phyloP scores from a whole-genome alignment of 2,797 vertebrate species.

The Eupleurogrammus muticus region DNA sequence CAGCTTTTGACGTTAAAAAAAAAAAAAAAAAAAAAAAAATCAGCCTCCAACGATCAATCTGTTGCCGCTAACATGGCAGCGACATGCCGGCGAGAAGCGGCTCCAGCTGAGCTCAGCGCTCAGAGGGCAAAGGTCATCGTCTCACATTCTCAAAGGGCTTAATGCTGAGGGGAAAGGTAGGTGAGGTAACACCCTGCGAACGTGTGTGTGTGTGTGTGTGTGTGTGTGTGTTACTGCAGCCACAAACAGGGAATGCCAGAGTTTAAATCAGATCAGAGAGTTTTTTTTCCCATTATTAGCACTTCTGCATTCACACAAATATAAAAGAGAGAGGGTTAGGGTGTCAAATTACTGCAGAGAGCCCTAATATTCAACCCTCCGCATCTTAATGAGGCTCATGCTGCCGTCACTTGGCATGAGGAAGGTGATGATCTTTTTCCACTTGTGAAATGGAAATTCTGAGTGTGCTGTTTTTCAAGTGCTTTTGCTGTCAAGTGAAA shows the following conservation, averaged over 20 bases:
- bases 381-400: too few species aligned
- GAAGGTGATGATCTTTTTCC: too few species aligned
- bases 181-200: not conserved
- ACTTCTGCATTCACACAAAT: too few species aligned
- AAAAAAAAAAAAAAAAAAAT: too few species aligned
- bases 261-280: not conserved
- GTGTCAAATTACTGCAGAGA: too few species aligned
- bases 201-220: not conserved
- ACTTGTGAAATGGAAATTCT: too few species aligned
- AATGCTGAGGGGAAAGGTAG: slow-evolving; percentile 31
- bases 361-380: too few species aligned
- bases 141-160: slow-evolving; percentile 62
- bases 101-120: slow-evolving; percentile 55
- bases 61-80: slow-evolving; percentile 3
- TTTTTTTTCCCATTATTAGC: too few species aligned
- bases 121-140: slow-evolving; percentile 44
- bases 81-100: slow-evolving; percentile 35
- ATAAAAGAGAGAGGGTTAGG: too few species aligned
- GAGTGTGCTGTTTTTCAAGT: too few species aligned
- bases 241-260: not conserved
- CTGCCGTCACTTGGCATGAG: too few species aligned
- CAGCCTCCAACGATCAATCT: slow-evolving; percentile 17
- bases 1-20: slow-evolving; percentile 18
- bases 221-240: not conserved
- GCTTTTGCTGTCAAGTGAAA: too few species aligned